phyloP scores from a whole-genome alignment of 2,888 invertebrate genomes.

The Spilarctia lutea region DNA sequence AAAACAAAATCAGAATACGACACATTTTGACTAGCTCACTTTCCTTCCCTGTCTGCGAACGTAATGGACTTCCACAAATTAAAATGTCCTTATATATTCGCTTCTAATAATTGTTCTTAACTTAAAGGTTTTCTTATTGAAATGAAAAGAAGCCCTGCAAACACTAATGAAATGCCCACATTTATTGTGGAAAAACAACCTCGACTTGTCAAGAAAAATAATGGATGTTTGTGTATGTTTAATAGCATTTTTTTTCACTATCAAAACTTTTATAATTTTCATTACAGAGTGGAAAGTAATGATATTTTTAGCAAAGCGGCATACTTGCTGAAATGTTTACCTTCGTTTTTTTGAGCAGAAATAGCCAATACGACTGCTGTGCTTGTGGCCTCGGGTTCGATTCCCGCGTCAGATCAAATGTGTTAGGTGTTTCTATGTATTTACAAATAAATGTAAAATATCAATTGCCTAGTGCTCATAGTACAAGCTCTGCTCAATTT shows the following conservation, averaged over 20 bases:
- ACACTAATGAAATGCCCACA: constrained; percentile 47
- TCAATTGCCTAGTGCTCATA: too few species aligned
- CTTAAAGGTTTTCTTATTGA: constrained; percentile 55
- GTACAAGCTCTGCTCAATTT: too few species aligned
- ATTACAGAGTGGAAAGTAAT: too few species aligned
- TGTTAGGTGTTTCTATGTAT: too few species aligned
- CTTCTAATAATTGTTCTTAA: constrained; percentile 33
- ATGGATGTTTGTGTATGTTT: not conserved
- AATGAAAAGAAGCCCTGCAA: constrained; percentile 72
- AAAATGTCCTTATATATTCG: constrained; percentile 38
- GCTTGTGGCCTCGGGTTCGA: too few species aligned
- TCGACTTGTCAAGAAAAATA: constrained; percentile 26
- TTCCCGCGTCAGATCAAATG: too few species aligned
- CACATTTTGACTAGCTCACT: constrained; percentile 49
- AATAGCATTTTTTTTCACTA: not conserved
- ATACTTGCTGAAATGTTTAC: too few species aligned
- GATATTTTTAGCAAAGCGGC: too few species aligned
- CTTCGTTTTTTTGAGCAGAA: too few species aligned
- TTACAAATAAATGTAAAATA: too few species aligned
- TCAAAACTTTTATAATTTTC: too few species aligned
- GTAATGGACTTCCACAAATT: constrained; percentile 28
- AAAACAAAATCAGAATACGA: constrained; percentile 53
- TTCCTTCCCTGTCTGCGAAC: constrained; percentile 12
- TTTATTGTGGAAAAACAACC: constrained; percentile 21
- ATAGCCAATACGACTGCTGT: too few species aligned